Evolutionary conservation across 1,140 invertebrate species (phyloP).

Genomic region (Zophobas atratus): DNA sequence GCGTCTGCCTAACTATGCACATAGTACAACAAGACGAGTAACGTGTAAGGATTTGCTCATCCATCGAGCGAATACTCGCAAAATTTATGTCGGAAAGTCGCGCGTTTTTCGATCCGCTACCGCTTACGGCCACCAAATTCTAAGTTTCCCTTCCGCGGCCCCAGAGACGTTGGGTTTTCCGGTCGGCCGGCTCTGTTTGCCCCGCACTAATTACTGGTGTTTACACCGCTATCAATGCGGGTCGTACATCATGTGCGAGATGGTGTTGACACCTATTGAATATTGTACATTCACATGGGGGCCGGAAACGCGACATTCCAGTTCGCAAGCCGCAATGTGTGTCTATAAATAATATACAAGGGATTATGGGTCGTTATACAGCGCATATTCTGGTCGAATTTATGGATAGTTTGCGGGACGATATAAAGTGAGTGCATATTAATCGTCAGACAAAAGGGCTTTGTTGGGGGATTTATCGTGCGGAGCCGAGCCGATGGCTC

Average conservation of each 20-base stretch:
- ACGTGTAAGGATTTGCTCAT: no score
- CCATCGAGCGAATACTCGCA: no score
- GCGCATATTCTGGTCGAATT: conserved; percentile 4
- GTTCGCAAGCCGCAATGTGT: conserved; percentile 20
- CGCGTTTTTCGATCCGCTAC: no score
- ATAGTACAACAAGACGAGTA: no score
- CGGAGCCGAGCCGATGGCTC: neutral
- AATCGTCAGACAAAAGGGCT: neutral
- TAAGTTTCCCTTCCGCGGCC: no score
- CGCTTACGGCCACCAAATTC: no score
- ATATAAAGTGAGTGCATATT: conserved; percentile 18
- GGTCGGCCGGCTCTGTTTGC: neutral
- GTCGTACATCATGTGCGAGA: conserved; percentile 49
- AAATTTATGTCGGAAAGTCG: no score
- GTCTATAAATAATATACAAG: conserved; percentile 34
- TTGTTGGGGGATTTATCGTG: neutral
- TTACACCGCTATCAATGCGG: conserved; percentile 46
- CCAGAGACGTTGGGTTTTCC: neutral
- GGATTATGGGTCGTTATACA: conserved; percentile 8
- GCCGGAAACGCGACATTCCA: conserved; percentile 36
- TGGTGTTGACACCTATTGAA: conserved; percentile 51
- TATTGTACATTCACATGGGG: conserved; percentile 45
- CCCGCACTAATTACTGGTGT: conserved; percentile 41
- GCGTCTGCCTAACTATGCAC: no score
- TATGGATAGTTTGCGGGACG: conserved; percentile 6